Conservation (phyloP, 2,888 invertebrate genomes). For the Tinea pellionella region DNA sequence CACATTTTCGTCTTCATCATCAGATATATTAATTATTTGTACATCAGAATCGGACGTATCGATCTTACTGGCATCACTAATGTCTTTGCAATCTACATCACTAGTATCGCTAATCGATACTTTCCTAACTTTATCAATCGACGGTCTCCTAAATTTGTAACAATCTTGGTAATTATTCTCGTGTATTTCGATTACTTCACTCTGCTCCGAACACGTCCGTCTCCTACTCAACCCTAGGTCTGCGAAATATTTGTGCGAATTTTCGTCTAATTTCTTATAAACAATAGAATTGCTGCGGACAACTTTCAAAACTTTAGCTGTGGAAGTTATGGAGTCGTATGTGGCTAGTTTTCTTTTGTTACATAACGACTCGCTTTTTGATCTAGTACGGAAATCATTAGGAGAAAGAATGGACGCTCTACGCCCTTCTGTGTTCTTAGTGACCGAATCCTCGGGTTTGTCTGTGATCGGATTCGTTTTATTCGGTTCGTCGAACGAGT, state of each 20-base stretch:
- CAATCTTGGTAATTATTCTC: slow-evolving; percentile 52
- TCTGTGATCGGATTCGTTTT: slow-evolving; percentile 31
- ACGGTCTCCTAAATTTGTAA: slow-evolving; percentile 54
- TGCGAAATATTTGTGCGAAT: slow-evolving; percentile 19
- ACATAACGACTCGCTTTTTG: slow-evolving; percentile 33
- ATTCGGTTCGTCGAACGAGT: slow-evolving; percentile 67
- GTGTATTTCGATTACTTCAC: slow-evolving; percentile 43
- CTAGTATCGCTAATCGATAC: slow-evolving; percentile 17
- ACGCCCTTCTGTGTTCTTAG: slow-evolving; percentile 31
- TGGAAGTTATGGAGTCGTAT: slow-evolving; percentile 48
- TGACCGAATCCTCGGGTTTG: slow-evolving; percentile 62
- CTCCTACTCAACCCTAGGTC: slow-evolving; percentile 35
- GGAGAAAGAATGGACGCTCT: slow-evolving; percentile 46
- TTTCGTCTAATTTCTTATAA: slow-evolving; percentile 49
- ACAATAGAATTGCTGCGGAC: slow-evolving; percentile 58
- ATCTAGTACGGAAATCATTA: slow-evolving; percentile 61
- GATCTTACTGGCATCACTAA: slow-evolving; percentile 23
- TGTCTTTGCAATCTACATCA: slow-evolving; percentile 28
- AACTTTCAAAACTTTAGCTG: slow-evolving; percentile 57
- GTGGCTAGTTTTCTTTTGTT: slow-evolving; percentile 54
- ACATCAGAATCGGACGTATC: slow-evolving; percentile 53
- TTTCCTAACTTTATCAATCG: slow-evolving; percentile 32
- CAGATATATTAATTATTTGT: slow-evolving; percentile 51
- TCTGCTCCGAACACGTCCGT: slow-evolving; percentile 48
- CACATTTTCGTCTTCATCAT: slow-evolving; percentile 53